Evolutionary conservation across 2,797 vertebrate genomes (phyloP).

Genomic region (Tapirus indicus): DNA sequence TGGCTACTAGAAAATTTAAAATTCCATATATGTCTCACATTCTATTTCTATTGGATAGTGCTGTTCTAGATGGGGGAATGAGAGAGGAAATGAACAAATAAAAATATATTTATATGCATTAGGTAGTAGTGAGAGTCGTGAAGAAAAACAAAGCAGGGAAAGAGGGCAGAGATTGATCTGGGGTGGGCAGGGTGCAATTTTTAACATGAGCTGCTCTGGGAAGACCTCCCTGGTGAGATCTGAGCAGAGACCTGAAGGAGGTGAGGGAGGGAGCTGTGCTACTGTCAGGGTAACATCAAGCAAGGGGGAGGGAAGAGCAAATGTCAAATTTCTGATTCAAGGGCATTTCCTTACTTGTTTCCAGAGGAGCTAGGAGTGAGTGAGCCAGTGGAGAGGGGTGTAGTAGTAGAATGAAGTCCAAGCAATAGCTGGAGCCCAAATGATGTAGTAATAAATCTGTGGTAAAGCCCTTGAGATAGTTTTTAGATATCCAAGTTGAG

Average conservation of each 20-base stretch:
- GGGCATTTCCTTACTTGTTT: neutral
- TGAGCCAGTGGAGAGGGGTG: neutral
- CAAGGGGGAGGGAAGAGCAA: neutral
- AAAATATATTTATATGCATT: neutral
- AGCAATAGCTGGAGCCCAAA: neutral
- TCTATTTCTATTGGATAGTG: neutral
- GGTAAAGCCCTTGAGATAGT: neutral
- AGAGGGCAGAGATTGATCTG: neutral
- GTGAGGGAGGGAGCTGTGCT: neutral
- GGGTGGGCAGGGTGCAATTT: neutral
- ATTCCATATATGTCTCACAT: neutral
- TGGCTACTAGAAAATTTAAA: neutral
- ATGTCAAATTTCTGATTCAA: neutral
- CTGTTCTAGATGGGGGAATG: neutral
- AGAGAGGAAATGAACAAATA: neutral
- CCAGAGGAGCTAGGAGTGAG: neutral
- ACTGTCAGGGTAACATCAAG: neutral
- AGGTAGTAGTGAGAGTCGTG: neutral
- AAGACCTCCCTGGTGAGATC: neutral
- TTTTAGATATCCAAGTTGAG: neutral
- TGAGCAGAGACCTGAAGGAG: neutral
- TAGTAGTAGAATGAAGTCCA: neutral
- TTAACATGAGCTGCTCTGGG: accelerated
- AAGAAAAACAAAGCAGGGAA: no score
- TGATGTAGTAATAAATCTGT: neutral